Evolutionary conservation across 2,113 vertebrate genomes (phyloP).

Genomic region (Mustela lutreola): DNA sequence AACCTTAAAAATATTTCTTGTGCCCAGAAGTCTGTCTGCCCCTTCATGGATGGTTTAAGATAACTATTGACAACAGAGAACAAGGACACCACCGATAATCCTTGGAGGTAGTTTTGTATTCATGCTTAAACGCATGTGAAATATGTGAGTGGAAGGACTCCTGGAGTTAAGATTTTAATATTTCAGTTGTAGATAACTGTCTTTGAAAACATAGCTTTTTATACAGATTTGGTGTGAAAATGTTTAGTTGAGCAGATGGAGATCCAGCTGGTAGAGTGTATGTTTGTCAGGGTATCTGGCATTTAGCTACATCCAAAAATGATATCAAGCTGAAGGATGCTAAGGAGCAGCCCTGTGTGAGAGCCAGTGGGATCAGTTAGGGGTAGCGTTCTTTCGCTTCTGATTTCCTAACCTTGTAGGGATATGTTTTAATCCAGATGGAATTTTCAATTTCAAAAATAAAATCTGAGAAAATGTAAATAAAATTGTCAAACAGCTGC

Average conservation of each 20-base stretch:
- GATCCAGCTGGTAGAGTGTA: slow-evolving; percentile 92
- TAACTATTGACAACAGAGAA: neutral
- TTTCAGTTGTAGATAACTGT: slow-evolving; percentile 92
- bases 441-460: slow-evolving; percentile 80
- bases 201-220: slow-evolving; percentile 90
- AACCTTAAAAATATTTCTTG: neutral
- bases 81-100: slow-evolving; percentile 10
- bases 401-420: slow-evolving; percentile 60
- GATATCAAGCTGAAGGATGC: slow-evolving; percentile 87
- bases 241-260: slow-evolving; percentile 92
- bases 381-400: slow-evolving; percentile 81
- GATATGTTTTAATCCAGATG: slow-evolving; percentile 69
- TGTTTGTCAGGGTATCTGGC: slow-evolving; percentile 90
- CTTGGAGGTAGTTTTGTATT: slow-evolving; percentile 66
- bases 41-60: neutral
- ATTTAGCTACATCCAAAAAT: slow-evolving; percentile 90
- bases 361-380: slow-evolving; percentile 76
- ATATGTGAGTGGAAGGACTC: slow-evolving; percentile 87
- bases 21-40: neutral
- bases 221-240: slow-evolving; percentile 89
- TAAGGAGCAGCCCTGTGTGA: slow-evolving; percentile 82
- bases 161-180: slow-evolving; percentile 92
- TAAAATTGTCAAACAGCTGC: slow-evolving; percentile 79
- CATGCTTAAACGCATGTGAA: slow-evolving; percentile 68
- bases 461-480: slow-evolving; percentile 75